A percentile compares a stretch with the other conserved stretches of the same genome.
phyloP scores from a whole-genome alignment of 2,113 vertebrate genomes.

The Thunnus maccoyii region DNA sequence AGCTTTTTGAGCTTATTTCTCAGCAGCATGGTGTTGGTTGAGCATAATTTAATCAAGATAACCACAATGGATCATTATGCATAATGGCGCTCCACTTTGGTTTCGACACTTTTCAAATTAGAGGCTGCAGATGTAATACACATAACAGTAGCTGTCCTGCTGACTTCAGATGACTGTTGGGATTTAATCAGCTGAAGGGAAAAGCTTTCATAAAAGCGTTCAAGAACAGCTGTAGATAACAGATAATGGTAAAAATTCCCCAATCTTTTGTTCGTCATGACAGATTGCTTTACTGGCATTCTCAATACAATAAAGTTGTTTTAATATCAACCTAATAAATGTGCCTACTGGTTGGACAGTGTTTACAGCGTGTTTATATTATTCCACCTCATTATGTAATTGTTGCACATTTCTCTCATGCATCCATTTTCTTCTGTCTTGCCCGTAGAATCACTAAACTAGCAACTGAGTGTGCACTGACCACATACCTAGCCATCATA shows the following conservation, averaged over 20 bases:
- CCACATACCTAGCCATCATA: too few species aligned
- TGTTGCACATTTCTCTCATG: neutral
- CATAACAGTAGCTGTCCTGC: constrained; percentile 32
- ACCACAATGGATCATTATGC: constrained; percentile 61
- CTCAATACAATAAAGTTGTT: neutral
- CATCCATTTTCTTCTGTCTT: neutral
- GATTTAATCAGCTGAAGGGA: constrained; percentile 43
- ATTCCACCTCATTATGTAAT: neutral
- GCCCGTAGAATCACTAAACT: too few species aligned
- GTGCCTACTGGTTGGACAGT: neutral
- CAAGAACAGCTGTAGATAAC: constrained; percentile 17
- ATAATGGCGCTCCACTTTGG: constrained; percentile 49
- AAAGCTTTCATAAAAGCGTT: constrained; percentile 14
- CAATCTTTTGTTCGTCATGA: neutral
- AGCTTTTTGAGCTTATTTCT: constrained; percentile 12
- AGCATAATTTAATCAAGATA: constrained; percentile 65
- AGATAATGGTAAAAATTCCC: neutral
- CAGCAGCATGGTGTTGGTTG: constrained; percentile 29
- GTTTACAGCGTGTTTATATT: neutral
- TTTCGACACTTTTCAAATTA: constrained; percentile 54
- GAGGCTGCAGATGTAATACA: constrained; percentile 48
- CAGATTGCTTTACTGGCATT: neutral
- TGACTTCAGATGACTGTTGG: constrained; percentile 30
- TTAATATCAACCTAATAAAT: neutral
- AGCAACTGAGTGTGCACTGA: too few species aligned